Base-by-base conservation (phyloP, 2,888 invertebrate species). In the Campaea margaritaria region DNA sequence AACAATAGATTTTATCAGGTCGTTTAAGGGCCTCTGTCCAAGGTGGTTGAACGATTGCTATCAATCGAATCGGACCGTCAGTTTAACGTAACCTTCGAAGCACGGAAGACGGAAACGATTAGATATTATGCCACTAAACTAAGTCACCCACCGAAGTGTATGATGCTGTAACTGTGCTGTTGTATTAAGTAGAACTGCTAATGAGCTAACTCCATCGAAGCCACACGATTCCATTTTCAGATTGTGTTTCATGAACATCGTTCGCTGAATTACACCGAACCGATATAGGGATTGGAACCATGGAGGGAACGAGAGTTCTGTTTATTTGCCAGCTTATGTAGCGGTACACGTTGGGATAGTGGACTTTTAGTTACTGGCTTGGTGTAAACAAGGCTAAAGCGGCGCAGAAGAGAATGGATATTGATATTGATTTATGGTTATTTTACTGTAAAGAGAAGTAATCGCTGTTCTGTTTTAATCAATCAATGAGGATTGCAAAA, bases 321-420 rank as follows among this genome's bases (percentile, higher is more conserved):
- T 52, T 52, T 58, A 52, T 52, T 52, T 52, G 31, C 50, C 14
- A 42, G 15, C 42, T 51, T 48, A 42, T 27, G 45, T 39, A 45
- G 41, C 41, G 31, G 58, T 58, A 47, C 44, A 58, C 57, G 41
- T 51, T 41, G 27, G 46, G 43, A 52, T 48, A 48, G 57, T 43
- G 51, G 16, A 52, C 54, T 38, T 53, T 41, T 11, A 48, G 38
- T 28, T 44, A 50, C 53, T 44, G 47, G 48, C 48, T n/a, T 14
- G 21, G 21, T 49, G 53, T 59, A 59, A 54, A 59, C 53, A 15
- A 41, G 15, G n/a, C 47, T 43, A 13, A 45, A 59, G 36, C 44
- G 42, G 39, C 15, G 45, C 50, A 50, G 38, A 41, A 16, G 27
- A 15, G 28, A 53, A 49, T 48, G 47, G 58, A 49, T 54, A 44